Percentiles rank a stretch among this genome's conserved stretches.
phyloP scores from a whole-genome alignment of 2,797 vertebrate species.

The Acanthiza pusilla region DNA sequence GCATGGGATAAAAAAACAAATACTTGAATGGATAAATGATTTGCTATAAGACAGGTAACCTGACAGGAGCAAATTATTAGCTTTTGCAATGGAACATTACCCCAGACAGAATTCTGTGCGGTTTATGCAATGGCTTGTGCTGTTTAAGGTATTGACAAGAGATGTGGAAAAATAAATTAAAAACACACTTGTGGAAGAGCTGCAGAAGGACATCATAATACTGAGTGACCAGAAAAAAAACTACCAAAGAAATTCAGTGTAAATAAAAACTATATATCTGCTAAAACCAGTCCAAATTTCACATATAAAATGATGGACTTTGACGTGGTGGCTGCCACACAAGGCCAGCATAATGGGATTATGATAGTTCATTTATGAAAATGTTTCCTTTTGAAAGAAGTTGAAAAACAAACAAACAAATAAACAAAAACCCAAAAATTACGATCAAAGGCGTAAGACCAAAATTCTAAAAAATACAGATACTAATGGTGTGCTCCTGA shows the following conservation, averaged over 20 bases:
- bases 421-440: background rate
- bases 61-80: background rate
- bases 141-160: background rate
- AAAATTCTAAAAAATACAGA: background rate
- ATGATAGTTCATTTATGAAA: background rate
- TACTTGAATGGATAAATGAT: background rate
- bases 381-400: background rate
- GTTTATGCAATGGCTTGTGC: background rate
- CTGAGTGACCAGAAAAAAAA: background rate
- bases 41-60: background rate
- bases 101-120: background rate
- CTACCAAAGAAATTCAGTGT: background rate
- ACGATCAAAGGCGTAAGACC: fast-evolving
- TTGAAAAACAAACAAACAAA: background rate
- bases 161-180: background rate
- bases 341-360: background rate
- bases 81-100: background rate
- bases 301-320: background rate
- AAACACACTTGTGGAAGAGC: background rate
- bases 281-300: background rate
- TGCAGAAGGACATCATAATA: background rate
- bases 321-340: background rate
- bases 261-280: background rate
- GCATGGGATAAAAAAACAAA: background rate
- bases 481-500: fast-evolving